Base-by-base conservation (phyloP, 2,797 vertebrate species). In the Spinus pinus region DNA sequence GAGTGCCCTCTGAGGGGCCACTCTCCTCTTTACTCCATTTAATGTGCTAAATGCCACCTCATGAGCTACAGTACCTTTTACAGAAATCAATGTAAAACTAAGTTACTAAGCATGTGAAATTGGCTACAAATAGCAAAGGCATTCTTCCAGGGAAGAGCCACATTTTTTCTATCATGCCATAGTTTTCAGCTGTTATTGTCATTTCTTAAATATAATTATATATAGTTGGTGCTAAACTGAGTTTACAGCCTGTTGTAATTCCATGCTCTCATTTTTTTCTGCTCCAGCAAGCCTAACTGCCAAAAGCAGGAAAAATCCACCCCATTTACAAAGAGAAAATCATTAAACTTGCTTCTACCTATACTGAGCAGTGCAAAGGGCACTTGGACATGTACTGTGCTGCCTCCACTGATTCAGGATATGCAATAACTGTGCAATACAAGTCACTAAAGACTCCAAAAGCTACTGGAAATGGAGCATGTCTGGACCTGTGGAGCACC, bases 181-280 rank as follows among this genome's bases (percentile, higher is more conserved):
- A 41, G 82, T 94, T 95, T 90, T 88, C 54, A 93, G 61, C 28
- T 77, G 60, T 78, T 90, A 50, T 57, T 83, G 58, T 18, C 7
- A 49, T 89, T 88, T 35, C 73, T 88, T 82, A 90, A 87, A 41
- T 60, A 60, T 65, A 93, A 91, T 81, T 91, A 53, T 35, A 75
- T 75, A 83, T n/a, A 69, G 28, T 31, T 69, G 42, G 46, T 86
- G 35, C 28, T 94, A 79, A 93, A 54, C 51, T 56, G 50, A 91
- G 24, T 54, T 96, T 61, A 90, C 24, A 72, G 67, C 84, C 88
- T 91, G 49, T 42, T 58, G 70, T 53, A 93, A 81, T 33, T 72
- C 73, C 86, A 33, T n/a, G 18, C 23, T 87, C 73, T 66, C 44
- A 86, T 88, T 69, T 94, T 67, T 95, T 95, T 70, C 65, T 94